These are phyloP conservation scores for Telmatochromis sp. DNA, from an alignment of 2,113 vertebrate species.

Conservation along the genomic window DNA sequence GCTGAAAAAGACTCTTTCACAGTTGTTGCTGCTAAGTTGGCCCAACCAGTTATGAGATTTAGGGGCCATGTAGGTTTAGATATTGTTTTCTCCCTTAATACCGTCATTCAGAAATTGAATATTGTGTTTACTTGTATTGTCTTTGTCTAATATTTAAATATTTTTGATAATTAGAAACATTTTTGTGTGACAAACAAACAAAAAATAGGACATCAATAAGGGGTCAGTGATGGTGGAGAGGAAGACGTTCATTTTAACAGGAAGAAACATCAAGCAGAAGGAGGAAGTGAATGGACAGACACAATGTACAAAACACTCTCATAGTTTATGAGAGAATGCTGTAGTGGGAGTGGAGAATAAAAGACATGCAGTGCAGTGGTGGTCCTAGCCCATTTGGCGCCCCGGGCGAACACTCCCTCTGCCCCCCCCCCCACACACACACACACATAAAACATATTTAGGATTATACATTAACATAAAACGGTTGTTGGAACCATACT, in stretches of 20 bases:
- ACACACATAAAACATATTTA: too few relatives aligned
- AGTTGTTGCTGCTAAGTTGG: background rate
- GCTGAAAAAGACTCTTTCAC: background rate
- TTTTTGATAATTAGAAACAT: background rate
- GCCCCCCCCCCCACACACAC: too few relatives aligned
- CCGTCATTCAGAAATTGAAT: background rate
- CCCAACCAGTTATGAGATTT: background rate
- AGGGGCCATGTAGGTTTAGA: background rate
- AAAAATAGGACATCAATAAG: background rate
- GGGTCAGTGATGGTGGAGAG: background rate
- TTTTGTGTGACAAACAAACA: background rate
- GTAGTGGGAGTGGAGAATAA: background rate
- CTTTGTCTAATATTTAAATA: background rate
- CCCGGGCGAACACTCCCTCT: too few relatives aligned
- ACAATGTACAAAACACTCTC: background rate
- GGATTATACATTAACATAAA: too few relatives aligned
- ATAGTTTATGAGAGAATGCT: background rate
- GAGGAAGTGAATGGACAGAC: background rate
- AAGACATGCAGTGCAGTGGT: background rate
- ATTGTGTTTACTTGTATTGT: background rate
- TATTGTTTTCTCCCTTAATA: background rate
- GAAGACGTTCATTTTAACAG: background rate
- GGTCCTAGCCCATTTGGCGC: too few relatives aligned
- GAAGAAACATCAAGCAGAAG: background rate
- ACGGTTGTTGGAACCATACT: too few relatives aligned